These are phyloP conservation scores for Cataglyphis rosenhaueri DNA, from an alignment of 2,888 invertebrate genomes.

Conservation along the genomic window DNA sequence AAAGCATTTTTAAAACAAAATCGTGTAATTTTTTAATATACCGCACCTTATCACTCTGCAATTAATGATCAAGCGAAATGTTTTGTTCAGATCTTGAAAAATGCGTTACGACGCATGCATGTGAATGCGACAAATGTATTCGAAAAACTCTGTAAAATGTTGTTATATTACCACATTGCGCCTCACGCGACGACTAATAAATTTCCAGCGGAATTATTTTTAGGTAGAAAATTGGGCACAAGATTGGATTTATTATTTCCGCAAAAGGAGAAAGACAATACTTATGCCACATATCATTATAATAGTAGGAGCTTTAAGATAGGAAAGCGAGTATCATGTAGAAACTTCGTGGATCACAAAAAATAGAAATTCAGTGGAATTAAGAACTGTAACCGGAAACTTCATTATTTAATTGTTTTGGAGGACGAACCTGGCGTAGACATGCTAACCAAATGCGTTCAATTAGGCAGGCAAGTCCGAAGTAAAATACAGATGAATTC, in stretches of 20 bases:
- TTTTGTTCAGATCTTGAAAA: not conserved
- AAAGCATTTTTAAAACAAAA: too few relatives aligned
- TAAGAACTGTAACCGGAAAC: not conserved
- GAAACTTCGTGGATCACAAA: not conserved
- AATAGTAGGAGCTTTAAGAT: not conserved
- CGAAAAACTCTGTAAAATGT: not conserved
- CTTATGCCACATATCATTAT: too few relatives aligned
- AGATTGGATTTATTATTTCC: too few relatives aligned
- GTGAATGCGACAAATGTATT: not conserved
- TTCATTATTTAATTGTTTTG: not conserved
- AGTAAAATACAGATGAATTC: not conserved
- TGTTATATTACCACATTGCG: not conserved
- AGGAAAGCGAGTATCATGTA: not conserved
- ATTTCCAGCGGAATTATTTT: not conserved
- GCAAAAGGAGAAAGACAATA: too few relatives aligned
- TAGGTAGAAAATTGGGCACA: not conserved
- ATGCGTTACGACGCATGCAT: not conserved
- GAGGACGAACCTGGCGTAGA: not conserved
- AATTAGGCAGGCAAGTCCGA: not conserved
- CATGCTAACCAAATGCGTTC: not conserved
- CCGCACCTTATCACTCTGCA: not conserved
- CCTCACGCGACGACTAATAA: not conserved
- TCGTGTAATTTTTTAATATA: not conserved
- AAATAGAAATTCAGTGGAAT: not conserved
- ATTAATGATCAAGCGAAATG: not conserved